Percentiles rank a stretch among this genome's conserved stretches.
Conservation (phyloP, 2,888 invertebrate genomes). For the Cheiracanthium punctorium region DNA sequence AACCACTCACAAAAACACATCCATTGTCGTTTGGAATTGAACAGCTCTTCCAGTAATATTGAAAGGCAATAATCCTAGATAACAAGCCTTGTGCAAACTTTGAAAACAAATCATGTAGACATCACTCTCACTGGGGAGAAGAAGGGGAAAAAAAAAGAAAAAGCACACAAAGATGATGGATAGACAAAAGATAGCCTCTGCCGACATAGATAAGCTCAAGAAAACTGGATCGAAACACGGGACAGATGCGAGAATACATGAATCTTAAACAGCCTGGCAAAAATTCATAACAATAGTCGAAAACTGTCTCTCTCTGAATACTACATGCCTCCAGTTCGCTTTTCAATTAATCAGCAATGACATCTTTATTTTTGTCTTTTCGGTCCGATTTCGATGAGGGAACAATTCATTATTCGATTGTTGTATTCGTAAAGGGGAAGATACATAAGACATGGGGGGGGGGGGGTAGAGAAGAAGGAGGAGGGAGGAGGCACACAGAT, state of each 20-base stretch:
- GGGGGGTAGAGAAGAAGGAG: not conserved
- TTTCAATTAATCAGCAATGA: not conserved
- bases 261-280: not conserved
- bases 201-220: not conserved
- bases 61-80: no score
- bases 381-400: not conserved
- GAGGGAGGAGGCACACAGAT: not conserved
- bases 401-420: slow-evolving; percentile 6
- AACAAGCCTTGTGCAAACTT: not conserved
- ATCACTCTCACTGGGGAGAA: not conserved
- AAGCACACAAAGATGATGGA: not conserved
- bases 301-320: not conserved
- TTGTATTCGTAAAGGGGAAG: not conserved
- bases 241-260: not conserved
- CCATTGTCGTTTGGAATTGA: no score
- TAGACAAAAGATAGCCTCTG: not conserved
- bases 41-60: no score
- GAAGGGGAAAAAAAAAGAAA: not conserved
- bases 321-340: not conserved
- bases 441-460: no score
- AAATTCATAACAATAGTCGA: not conserved
- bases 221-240: not conserved
- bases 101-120: not conserved
- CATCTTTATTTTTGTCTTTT: not conserved
- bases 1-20: no score